A percentile compares a stretch with the other conserved stretches of the same genome.
Evolutionary conservation across 2,797 vertebrate species (phyloP).

Genomic region (Pipistrellus pipistrellus): DNA sequence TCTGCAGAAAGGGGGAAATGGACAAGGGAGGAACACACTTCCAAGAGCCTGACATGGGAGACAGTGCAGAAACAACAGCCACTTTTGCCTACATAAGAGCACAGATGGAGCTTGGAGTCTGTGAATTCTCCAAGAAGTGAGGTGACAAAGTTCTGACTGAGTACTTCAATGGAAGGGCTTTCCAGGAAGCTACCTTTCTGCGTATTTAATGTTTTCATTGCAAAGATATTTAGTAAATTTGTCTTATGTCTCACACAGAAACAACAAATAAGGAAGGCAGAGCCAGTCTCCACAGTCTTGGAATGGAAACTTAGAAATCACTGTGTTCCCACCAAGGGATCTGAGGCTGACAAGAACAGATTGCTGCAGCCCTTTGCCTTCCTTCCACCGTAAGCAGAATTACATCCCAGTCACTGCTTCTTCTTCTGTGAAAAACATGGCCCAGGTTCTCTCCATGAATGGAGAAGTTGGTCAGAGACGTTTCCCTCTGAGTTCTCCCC

Average conservation of each 20-base stretch:
- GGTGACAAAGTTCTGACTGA: neutral
- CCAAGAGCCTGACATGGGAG: neutral
- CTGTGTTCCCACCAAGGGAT: neutral
- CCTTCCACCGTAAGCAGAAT: neutral
- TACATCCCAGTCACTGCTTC: neutral
- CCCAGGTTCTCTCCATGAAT: neutral
- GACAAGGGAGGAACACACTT: neutral
- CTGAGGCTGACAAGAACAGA: neutral
- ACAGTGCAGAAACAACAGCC: neutral
- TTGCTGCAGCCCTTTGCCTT: neutral
- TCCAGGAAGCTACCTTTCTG: neutral
- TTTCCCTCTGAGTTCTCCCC: neutral
- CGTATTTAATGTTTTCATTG: neutral
- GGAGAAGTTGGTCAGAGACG: conserved; percentile 35
- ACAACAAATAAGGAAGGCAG: neutral
- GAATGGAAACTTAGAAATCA: neutral
- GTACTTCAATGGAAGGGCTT: neutral
- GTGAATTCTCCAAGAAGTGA: neutral
- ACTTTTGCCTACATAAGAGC: neutral
- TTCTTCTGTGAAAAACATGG: conserved; percentile 27
- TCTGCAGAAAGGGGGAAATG: neutral
- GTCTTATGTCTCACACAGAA: neutral
- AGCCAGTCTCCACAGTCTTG: neutral
- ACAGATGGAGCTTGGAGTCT: neutral
- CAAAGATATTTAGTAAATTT: neutral